A percentile compares a stretch with the other conserved stretches of the same genome.
These are phyloP conservation scores for Aix galericulata DNA, from an alignment of 2,113 vertebrate species.

Conservation along the genomic window DNA sequence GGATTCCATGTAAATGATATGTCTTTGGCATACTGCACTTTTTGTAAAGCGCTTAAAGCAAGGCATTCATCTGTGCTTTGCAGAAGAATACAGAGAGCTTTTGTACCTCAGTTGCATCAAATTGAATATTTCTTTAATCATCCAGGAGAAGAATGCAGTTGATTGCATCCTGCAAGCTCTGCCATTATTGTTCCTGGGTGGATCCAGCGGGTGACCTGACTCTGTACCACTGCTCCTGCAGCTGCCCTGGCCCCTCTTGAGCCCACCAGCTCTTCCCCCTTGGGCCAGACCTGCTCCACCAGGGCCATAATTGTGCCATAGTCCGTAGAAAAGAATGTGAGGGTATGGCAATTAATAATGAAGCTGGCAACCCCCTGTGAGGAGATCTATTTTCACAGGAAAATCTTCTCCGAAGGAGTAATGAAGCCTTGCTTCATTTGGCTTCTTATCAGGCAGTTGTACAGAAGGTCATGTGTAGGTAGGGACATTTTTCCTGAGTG, in stretches of 20 bases:
- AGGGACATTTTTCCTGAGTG: neutral
- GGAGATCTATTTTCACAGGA: constrained; percentile 1
- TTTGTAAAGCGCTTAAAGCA: constrained; percentile 34
- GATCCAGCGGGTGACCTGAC: neutral
- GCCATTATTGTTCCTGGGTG: neutral
- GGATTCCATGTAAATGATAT: constrained; percentile 33
- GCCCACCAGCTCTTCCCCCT: neutral
- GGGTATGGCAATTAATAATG: neutral
- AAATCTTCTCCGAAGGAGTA: neutral
- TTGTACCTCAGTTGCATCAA: constrained; percentile 42
- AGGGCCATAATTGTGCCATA: neutral
- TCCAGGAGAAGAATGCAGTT: constrained; percentile 48
- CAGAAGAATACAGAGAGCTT: constrained; percentile 52
- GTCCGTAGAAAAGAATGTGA: constrained; percentile 1
- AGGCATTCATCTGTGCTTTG: constrained; percentile 46
- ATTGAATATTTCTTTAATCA: constrained; percentile 53
- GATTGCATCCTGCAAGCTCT: neutral
- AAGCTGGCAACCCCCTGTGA: neutral
- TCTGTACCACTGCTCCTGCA: neutral
- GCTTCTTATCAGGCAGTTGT: neutral
- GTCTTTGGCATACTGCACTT: neutral
- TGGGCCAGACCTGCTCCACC: neutral
- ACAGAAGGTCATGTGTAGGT: neutral
- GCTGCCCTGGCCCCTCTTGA: rapidly evolving
- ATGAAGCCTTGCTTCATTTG: constrained; percentile 2